Percentiles rank a stretch among this genome's conserved stretches.
Conservation (phyloP, 2,888 invertebrate species). For the Palloptera scutellata region DNA sequence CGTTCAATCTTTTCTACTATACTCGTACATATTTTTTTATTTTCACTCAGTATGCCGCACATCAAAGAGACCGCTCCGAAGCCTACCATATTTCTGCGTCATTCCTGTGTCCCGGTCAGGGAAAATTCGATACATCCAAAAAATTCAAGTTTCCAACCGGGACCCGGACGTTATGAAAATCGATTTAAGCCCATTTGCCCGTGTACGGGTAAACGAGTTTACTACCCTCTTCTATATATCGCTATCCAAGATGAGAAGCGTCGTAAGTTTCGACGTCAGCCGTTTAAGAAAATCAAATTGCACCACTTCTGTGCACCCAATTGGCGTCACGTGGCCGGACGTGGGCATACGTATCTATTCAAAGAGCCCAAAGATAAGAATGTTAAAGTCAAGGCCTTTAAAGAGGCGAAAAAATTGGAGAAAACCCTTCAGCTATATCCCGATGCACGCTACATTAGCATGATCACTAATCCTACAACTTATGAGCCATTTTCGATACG, state of each 20-base stretch:
- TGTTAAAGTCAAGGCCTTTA: not conserved
- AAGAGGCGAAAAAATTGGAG: conserved; percentile 15
- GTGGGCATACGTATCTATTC: conserved; percentile 50
- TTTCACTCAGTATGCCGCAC: not conserved
- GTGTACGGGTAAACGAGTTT: conserved; percentile 41
- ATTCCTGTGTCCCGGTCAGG: conserved; percentile 38
- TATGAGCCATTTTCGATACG: conserved; percentile 40
- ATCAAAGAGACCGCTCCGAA: not conserved
- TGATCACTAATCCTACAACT: conserved; percentile 52
- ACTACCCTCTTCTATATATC: conserved; percentile 45
- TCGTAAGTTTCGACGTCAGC: conserved; percentile 50
- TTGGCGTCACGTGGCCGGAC: conserved; percentile 53
- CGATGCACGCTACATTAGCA: conserved; percentile 52
- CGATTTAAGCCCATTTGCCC: conserved; percentile 45
- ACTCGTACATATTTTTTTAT: not conserved
- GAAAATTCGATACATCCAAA: conserved; percentile 23
- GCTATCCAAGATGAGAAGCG: conserved; percentile 52
- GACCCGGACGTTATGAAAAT: conserved; percentile 55
- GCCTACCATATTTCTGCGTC: conserved; percentile 13
- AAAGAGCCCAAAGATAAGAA: conserved; percentile 15
- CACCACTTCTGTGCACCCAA: conserved; percentile 42
- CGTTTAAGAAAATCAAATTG: conserved; percentile 42
- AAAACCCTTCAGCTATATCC: conserved; percentile 46
- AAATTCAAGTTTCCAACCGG: conserved; percentile 49
- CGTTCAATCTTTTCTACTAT: not conserved